A percentile compares a stretch with the other conserved stretches of the same genome.
These are phyloP conservation scores for Cephus spinipes DNA, from an alignment of 2,888 invertebrate genomes.

Conservation along the genomic window DNA sequence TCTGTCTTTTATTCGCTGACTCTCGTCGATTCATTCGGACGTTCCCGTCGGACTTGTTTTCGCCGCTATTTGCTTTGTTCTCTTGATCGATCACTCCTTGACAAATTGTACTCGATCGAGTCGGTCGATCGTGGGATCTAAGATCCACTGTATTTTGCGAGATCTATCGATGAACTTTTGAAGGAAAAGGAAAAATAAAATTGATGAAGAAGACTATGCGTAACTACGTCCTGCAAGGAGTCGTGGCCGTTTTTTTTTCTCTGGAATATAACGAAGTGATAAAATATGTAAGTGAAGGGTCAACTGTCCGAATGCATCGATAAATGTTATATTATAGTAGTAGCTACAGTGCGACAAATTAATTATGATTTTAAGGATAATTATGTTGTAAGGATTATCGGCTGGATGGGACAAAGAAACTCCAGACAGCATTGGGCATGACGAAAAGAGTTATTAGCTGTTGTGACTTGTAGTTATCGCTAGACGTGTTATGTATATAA, in stretches of 20 bases:
- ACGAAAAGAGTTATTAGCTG: conserved; percentile 25
- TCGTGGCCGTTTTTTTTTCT: background rate
- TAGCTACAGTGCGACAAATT: background rate
- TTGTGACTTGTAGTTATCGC: conserved; percentile 52
- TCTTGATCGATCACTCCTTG: background rate
- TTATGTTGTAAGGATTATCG: background rate
- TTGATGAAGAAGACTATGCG: background rate
- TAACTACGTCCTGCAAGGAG: background rate
- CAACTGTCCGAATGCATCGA: background rate
- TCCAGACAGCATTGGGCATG: conserved; percentile 26
- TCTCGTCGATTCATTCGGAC: conserved; percentile 63
- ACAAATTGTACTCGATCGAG: background rate
- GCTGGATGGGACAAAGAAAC: conserved; percentile 2
- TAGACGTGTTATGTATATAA: conserved; percentile 62
- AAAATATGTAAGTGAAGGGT: background rate
- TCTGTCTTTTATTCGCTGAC: conserved; percentile 52
- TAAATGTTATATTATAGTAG: background rate
- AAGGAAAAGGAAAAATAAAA: background rate
- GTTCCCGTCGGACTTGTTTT: conserved; percentile 32
- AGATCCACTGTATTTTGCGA: background rate
- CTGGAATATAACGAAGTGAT: background rate
- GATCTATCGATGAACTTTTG: background rate
- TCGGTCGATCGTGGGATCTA: background rate
- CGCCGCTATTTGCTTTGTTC: background rate
- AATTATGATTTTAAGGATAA: background rate